Conservation (phyloP, 2,797 vertebrate genomes). For the Crenichthys baileyi region DNA sequence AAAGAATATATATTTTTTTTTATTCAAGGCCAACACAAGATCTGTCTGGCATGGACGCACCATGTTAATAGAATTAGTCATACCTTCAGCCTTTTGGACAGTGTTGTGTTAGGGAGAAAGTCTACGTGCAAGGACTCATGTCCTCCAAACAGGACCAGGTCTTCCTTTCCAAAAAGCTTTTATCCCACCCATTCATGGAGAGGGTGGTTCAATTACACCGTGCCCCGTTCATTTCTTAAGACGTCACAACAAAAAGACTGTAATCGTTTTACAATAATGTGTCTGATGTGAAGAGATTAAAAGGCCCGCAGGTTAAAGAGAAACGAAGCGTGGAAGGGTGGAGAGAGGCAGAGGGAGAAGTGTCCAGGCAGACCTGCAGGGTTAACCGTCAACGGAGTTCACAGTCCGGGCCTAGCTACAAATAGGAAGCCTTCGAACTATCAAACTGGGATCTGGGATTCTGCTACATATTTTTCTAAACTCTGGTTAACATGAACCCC, state of each 20-base stretch:
- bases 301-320: background rate
- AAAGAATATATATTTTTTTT: background rate
- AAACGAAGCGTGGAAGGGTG: background rate
- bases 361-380: background rate
- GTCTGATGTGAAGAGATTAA: background rate
- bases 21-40: background rate
- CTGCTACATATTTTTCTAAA: background rate
- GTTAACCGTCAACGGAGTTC: background rate
- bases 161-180: background rate
- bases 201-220: constrained; percentile 8
- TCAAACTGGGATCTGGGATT: too few relatives aligned
- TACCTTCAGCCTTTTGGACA: too few relatives aligned
- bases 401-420: background rate
- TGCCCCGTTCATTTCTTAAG: background rate
- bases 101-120: background rate
- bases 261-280: background rate
- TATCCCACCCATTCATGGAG: constrained; percentile 2
- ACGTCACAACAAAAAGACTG: background rate
- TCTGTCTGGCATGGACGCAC: background rate
- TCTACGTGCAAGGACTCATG: constrained; percentile 63
- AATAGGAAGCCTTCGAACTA: background rate
- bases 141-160: constrained; percentile 1
- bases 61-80: background rate
- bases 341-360: background rate
- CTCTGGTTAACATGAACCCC: constrained; percentile 52